Evolutionary conservation across 2,797 vertebrate genomes (phyloP).

Genomic region (Agapornis canus): DNA sequence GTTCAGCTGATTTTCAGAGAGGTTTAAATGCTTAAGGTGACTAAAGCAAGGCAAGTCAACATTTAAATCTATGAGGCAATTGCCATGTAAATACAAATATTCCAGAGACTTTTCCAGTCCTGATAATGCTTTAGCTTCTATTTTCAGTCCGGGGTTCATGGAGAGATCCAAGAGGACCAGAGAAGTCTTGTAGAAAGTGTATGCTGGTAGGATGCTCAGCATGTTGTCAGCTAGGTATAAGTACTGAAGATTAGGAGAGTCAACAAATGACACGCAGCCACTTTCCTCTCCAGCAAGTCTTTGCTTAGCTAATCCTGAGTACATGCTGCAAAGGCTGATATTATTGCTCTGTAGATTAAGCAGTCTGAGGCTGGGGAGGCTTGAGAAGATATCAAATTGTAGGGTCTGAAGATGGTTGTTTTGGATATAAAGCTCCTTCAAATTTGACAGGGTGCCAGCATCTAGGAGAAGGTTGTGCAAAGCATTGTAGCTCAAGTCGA

Average conservation of each 20-base stretch:
- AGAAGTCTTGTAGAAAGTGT: conserved; percentile 81
- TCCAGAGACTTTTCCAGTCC: conserved; percentile 87
- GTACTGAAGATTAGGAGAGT: conserved; percentile 75
- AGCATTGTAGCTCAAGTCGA: conserved; percentile 87
- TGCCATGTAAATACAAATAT: conserved; percentile 85
- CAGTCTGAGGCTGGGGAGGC: conserved; percentile 78
- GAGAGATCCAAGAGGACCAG: conserved; percentile 87
- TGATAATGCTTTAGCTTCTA: conserved; percentile 80
- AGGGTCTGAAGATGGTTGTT: conserved; percentile 81
- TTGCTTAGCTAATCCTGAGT: conserved; percentile 14
- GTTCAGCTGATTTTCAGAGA: conserved; percentile 88
- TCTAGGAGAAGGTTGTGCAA: conserved; percentile 81
- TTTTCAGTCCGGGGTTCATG: conserved; percentile 83
- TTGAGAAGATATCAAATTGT: conserved; percentile 78
- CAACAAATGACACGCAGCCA: conserved; percentile 81
- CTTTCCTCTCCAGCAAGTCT: conserved; percentile 9
- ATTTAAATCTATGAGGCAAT: conserved; percentile 79
- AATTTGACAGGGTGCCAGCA: conserved; percentile 45
- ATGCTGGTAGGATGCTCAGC: conserved; percentile 75
- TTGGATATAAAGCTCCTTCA: conserved; percentile 84
- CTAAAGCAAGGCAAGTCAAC: conserved; percentile 83
- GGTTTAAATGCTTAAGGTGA: conserved; percentile 84
- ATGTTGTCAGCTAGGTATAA: conserved; percentile 86
- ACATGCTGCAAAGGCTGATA: conserved; percentile 79
- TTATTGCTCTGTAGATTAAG: conserved; percentile 87